Evolutionary conservation across 2,113 vertebrate genomes (phyloP), one percentile per base, ranked within the genome.

Genomic region (Brachyhypopomus gauderio): DNA sequence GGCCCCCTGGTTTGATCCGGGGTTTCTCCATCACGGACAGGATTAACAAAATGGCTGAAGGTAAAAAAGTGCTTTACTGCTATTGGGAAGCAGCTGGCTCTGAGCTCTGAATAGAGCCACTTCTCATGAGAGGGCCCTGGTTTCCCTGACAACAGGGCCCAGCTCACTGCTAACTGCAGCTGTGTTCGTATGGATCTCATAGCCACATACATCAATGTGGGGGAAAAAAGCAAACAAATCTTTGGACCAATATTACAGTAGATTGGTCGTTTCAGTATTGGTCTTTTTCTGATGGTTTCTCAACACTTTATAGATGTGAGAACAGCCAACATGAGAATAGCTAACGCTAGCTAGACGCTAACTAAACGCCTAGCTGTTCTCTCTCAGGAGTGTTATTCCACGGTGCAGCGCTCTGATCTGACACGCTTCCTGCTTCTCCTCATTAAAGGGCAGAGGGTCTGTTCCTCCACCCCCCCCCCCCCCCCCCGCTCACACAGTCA

Each of bases 61-160:
- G 17, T 20, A 20, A 75, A 60, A 60, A 62, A 34, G 19, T 8
- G 58, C 56, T 64, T 84, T 59, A 77, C 73, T 79, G 81, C n/a
- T 16, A 67, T 69, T 74, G 58, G 78, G 77, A 58, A 82, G 75
- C 78, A 73, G 78, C 79, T 70, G 77, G 83, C 86, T 84, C 63
- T 66, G 36, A 80, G 62, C 60, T 55, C 69, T 62, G 76, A 88
- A 82, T 55, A 70, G 84, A 85, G 83, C 75, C 78, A 59, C 52
- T 66, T 74, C 77, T 75, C 81, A 84, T 74, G 72, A 84, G 73
- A 75, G 73, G 79, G 59, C 70, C 27, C 78, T 2, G 27, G 88
- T 92, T 82, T 82, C 86, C 84, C 79, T 91, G 88, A 87, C 88
- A 89, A 92, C 89, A 85, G 71, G 84, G 73, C 84, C 72, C 79